Percentiles rank a stretch among this genome's conserved stretches.
phyloP scores from a whole-genome alignment of 1,140 invertebrate species.

The Cydia splendana region DNA sequence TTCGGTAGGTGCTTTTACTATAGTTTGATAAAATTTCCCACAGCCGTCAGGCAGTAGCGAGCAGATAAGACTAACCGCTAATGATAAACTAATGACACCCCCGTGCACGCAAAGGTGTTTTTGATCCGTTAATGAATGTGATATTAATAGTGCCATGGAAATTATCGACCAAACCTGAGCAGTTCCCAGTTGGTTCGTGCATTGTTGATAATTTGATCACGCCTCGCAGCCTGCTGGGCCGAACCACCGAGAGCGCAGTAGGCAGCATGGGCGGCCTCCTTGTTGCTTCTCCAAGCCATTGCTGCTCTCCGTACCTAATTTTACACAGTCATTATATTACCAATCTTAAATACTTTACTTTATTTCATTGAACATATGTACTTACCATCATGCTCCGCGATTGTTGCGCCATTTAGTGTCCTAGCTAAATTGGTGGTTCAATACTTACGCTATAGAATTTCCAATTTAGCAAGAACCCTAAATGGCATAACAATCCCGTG shows the following conservation, averaged over 20 bases:
- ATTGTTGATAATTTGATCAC: constrained; percentile 90
- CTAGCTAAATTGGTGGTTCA: too few relatives aligned
- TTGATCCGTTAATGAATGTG: constrained; percentile 10
- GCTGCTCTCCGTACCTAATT: constrained; percentile 86
- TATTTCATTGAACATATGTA: not conserved
- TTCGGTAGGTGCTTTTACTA: constrained; percentile 9
- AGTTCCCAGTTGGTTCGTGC: constrained; percentile 91
- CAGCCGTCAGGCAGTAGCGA: not conserved
- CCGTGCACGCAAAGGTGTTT: constrained; percentile 22
- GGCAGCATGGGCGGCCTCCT: constrained; percentile 85
- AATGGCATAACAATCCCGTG: too few relatives aligned
- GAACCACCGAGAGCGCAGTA: constrained; percentile 85
- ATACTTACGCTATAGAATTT: too few relatives aligned
- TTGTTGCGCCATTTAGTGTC: too few relatives aligned
- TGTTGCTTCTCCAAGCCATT: constrained; percentile 87
- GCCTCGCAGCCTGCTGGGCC: constrained; percentile 82
- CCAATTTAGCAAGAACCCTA: too few relatives aligned
- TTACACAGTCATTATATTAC: not conserved
- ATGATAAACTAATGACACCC: constrained; percentile 2
- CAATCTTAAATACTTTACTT: not conserved
- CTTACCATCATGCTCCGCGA: too few relatives aligned
- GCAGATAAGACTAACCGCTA: constrained; percentile 17
- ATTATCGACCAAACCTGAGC: constrained; percentile 74
- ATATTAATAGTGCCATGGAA: constrained; percentile 23
- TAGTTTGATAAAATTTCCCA: not conserved